Conservation (phyloP, 1,140 invertebrate species). For the Microplitis demolitor region DNA sequence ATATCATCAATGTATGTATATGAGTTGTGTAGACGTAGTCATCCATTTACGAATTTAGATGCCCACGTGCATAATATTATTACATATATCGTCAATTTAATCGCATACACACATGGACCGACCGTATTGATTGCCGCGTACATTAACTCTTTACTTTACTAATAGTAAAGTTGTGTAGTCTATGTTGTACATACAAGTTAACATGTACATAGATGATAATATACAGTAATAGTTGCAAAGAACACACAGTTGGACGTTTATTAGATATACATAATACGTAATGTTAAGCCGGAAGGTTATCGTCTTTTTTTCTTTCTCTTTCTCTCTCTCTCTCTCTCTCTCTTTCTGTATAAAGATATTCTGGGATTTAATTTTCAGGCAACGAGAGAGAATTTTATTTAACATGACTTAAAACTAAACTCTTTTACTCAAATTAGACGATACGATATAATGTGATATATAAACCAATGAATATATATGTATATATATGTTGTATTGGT, state of each 20-base stretch:
- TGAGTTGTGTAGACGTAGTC: too few relatives aligned
- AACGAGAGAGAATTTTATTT: too few relatives aligned
- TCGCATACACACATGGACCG: not conserved
- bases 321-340: too few relatives aligned
- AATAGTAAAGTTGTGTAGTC: not conserved
- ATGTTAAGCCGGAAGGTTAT: slow-evolving; percentile 1
- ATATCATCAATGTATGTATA: not conserved
- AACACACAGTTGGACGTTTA: slow-evolving; percentile 7
- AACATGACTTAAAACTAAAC: too few relatives aligned
- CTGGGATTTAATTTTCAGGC: not conserved
- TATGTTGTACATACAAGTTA: not conserved
- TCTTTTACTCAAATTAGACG: too few relatives aligned
- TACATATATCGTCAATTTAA: not conserved
- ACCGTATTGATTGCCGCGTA: not conserved
- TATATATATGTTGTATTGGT: not conserved
- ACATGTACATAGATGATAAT: not conserved
- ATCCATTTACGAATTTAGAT: slow-evolving; percentile 23
- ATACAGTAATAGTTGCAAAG: not conserved
- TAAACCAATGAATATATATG: not conserved
- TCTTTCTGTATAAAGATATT: not conserved
- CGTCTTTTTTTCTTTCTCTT: not conserved
- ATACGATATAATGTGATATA: too few relatives aligned
- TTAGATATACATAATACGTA: not conserved
- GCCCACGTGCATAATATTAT: slow-evolving; percentile 22
- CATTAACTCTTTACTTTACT: not conserved